A percentile compares a stretch with the other conserved stretches of the same genome.
Evolutionary conservation across 2,888 invertebrate species (phyloP).

Genomic region (Trachelus iudaicus): DNA sequence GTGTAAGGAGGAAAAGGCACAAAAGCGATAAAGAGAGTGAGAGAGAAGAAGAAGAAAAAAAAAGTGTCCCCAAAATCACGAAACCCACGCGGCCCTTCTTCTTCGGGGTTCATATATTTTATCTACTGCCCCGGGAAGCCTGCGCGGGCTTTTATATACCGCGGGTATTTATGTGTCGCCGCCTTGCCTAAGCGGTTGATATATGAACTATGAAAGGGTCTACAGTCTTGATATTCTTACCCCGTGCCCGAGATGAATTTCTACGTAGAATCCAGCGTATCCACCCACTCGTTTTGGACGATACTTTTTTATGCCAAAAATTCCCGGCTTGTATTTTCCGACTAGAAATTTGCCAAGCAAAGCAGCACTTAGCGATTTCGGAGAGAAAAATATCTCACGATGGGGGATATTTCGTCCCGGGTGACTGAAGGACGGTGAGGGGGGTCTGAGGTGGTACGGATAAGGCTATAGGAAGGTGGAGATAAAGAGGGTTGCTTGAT

Average conservation of each 20-base stretch:
- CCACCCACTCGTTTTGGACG: background rate
- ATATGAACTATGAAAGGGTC: constrained; percentile 56
- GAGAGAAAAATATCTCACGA: background rate
- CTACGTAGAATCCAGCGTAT: background rate
- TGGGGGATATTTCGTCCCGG: background rate
- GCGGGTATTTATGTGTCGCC: constrained; percentile 61
- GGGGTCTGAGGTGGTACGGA: background rate
- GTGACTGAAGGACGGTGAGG: background rate
- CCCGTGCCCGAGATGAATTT: constrained; percentile 11
- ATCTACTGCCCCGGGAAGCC: constrained; percentile 40
- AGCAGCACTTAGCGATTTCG: background rate
- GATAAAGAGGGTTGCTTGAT: constrained; percentile 39
- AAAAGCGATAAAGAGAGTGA: background rate
- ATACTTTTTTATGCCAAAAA: background rate
- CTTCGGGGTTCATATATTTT: constrained; percentile 51
- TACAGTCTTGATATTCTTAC: constrained; percentile 5
- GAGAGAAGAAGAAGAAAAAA: constrained; percentile 8
- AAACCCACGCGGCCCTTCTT: constrained; percentile 24
- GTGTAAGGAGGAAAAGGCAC: background rate
- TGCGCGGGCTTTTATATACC: constrained; percentile 46
- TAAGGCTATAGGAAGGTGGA: background rate
- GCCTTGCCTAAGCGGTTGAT: constrained; percentile 61
- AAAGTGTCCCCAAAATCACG: constrained; percentile 30
- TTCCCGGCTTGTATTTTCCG: background rate
- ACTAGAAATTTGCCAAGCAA: background rate